A percentile compares a stretch with the other conserved stretches of the same genome.
Evolutionary conservation across 2,797 vertebrate genomes (phyloP).

Genomic region (Acipenser transmontanus): DNA sequence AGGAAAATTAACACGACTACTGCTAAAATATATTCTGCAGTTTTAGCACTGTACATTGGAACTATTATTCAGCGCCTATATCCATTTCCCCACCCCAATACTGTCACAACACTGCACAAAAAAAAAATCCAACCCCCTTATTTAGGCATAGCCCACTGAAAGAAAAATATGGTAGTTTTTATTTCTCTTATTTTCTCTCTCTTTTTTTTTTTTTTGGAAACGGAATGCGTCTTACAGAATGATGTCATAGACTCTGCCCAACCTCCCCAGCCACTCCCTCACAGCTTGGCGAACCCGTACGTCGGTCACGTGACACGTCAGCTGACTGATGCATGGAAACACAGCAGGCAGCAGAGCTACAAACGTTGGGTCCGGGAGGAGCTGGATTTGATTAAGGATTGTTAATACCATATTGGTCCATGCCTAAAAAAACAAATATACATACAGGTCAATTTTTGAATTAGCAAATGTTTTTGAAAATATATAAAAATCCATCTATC

Average conservation of each 20-base stretch:
- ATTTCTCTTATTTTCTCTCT: background rate
- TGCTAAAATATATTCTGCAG: too few species aligned
- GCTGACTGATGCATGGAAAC: constrained; percentile 92
- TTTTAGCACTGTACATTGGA: too few species aligned
- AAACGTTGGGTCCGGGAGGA: constrained; percentile 80
- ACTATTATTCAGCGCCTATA: too few species aligned
- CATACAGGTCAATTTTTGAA: too few species aligned
- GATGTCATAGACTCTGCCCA: constrained; percentile 87
- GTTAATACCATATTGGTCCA: constrained; percentile 98
- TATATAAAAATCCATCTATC: background rate
- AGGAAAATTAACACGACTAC: too few species aligned
- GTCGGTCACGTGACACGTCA: constrained; percentile 90
- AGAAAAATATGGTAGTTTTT: background rate
- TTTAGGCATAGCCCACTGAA: too few species aligned
- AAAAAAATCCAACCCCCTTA: too few species aligned
- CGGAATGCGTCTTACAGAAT: constrained; percentile 44
- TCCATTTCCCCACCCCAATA: too few species aligned
- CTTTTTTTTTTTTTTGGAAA: too few species aligned
- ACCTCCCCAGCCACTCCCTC: constrained; percentile 85
- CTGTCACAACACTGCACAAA: too few species aligned
- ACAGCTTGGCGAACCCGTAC: constrained; percentile 83
- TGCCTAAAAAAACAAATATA: constrained; percentile 56
- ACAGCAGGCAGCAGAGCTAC: constrained; percentile 84
- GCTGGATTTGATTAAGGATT: constrained; percentile 88
- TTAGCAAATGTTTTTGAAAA: constrained; percentile 2